phyloP scores from a whole-genome alignment of 2,888 invertebrate species.

The Hirtodrosophila histrioides region DNA sequence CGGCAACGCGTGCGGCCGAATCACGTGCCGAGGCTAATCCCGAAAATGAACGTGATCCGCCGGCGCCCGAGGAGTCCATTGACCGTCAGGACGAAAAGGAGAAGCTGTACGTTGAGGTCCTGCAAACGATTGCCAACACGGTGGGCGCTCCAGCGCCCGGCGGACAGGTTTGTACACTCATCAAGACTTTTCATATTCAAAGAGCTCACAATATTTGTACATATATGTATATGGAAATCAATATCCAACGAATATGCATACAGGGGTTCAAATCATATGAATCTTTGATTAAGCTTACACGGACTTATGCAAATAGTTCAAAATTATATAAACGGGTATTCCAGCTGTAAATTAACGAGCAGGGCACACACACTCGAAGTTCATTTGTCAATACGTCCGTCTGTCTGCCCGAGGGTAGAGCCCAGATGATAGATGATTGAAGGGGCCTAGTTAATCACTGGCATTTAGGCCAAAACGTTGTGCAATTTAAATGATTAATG shows the following conservation, averaged over 20 bases:
- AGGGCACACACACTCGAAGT: too few relatives aligned
- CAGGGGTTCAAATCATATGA: slow-evolving; percentile 42
- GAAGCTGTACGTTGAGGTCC: slow-evolving; percentile 93
- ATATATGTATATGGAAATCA: slow-evolving; percentile 41
- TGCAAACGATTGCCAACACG: slow-evolving; percentile 98
- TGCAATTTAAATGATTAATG: slow-evolving; percentile 78
- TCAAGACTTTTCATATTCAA: neutral
- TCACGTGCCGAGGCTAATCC: slow-evolving; percentile 89
- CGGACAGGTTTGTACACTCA: slow-evolving; percentile 85
- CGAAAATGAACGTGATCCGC: slow-evolving; percentile 84
- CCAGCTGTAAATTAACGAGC: slow-evolving; percentile 42
- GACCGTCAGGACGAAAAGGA: slow-evolving; percentile 86
- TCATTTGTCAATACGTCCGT: too few relatives aligned
- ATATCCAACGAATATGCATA: slow-evolving; percentile 24
- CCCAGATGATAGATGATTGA: slow-evolving; percentile 59
- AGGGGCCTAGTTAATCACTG: slow-evolving; percentile 57
- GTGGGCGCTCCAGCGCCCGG: slow-evolving; percentile 91
- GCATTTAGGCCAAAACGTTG: slow-evolving; percentile 58
- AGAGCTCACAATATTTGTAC: too few relatives aligned
- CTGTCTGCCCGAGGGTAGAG: too few relatives aligned
- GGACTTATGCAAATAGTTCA: slow-evolving; percentile 71
- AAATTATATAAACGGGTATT: slow-evolving; percentile 53
- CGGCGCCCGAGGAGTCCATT: slow-evolving; percentile 81
- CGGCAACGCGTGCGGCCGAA: slow-evolving; percentile 90
- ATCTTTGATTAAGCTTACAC: slow-evolving; percentile 60